A percentile compares a stretch with the other conserved stretches of the same genome.
Evolutionary conservation across 2,113 vertebrate genomes (phyloP).

Genomic region (Microtus richardsoni): DNA sequence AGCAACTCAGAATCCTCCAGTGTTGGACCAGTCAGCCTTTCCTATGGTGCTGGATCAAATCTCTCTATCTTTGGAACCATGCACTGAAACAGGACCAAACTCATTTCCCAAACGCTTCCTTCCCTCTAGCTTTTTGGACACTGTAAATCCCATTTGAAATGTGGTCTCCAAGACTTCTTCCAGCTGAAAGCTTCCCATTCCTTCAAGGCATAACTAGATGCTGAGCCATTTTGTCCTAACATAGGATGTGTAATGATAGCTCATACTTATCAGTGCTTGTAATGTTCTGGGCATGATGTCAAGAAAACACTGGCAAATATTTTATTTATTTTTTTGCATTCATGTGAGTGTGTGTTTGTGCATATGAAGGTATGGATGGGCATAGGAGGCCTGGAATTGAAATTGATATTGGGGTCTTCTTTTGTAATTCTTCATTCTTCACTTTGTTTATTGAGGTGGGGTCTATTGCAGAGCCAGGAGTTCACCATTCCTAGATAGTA

Average conservation of each 20-base stretch:
- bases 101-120: not conserved
- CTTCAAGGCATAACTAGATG: not conserved
- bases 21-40: not conserved
- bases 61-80: not conserved
- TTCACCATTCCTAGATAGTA: not conserved
- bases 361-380: not conserved
- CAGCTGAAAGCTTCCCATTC: not conserved
- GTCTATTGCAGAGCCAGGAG: too few relatives aligned
- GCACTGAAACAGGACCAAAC: not conserved
- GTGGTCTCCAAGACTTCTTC: not conserved
- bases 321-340: not conserved
- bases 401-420: not conserved
- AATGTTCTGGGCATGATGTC: not conserved
- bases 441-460: not conserved
- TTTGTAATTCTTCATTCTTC: not conserved
- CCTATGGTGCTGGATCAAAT: not conserved
- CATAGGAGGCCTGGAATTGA: not conserved
- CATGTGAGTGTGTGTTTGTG: not conserved
- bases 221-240: not conserved
- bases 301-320: not conserved
- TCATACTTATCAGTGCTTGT: slow-evolving; percentile 56
- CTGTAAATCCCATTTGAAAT: slow-evolving; percentile 11
- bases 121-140: not conserved
- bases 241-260: slow-evolving; percentile 13
- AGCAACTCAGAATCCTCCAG: not conserved